Percentiles rank a stretch among this genome's conserved stretches.
Evolutionary conservation across 2,113 vertebrate genomes (phyloP).

Genomic region (Corynorhinus townsendii): DNA sequence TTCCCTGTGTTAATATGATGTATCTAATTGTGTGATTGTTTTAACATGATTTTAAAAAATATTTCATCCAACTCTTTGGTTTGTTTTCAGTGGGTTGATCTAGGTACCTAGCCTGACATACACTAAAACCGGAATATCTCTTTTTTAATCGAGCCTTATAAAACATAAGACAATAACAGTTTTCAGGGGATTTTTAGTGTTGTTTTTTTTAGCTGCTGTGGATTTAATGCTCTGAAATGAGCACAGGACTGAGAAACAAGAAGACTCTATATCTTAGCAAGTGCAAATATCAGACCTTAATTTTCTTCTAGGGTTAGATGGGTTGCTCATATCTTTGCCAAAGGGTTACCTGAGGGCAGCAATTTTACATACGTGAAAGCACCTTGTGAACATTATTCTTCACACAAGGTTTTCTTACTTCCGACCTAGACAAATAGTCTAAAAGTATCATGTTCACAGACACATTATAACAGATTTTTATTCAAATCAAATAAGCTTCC

Average conservation of each 20-base stretch:
- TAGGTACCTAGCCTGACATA: neutral
- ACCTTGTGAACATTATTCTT: neutral
- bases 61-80: neutral
- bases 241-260: neutral
- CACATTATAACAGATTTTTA: neutral
- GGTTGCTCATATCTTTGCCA: neutral
- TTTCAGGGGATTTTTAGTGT: neutral
- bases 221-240: constrained; percentile 7
- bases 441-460: neutral
- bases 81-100: neutral
- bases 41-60: neutral
- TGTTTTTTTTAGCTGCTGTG: neutral
- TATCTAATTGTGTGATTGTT: neutral
- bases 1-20: neutral
- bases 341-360: neutral
- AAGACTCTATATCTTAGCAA: neutral
- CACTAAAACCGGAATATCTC: neutral
- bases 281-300: neutral
- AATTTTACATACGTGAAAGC: neutral
- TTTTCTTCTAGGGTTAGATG: neutral
- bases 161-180: neutral
- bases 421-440: neutral
- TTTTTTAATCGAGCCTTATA: neutral
- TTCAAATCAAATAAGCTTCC: neutral
- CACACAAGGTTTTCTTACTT: neutral